Conservation (phyloP, 2,797 vertebrate genomes). For the Cryptoprocta ferox region DNA sequence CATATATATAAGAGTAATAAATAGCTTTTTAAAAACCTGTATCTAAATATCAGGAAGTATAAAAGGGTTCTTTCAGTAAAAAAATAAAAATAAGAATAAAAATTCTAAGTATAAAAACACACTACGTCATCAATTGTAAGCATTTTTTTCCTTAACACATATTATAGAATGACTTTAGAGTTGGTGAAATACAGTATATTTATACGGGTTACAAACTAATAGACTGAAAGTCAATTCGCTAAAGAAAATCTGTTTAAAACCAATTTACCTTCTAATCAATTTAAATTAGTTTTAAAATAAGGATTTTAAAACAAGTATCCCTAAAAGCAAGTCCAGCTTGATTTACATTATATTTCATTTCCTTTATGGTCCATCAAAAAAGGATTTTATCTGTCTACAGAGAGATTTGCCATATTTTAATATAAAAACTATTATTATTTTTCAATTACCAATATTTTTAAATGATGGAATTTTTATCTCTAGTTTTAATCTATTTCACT, state of each 20-base stretch:
- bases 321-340: not conserved
- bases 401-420: not conserved
- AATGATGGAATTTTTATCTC: not conserved
- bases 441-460: not conserved
- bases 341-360: not conserved
- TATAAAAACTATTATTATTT: not conserved
- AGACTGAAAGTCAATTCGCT: not conserved
- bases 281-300: conserved; percentile 6
- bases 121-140: not conserved
- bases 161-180: not conserved
- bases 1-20: not conserved
- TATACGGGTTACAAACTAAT: not conserved
- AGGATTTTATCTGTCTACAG: not conserved
- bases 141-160: not conserved
- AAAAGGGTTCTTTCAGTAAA: not conserved
- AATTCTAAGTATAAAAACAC: conserved; percentile 22
- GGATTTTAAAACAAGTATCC: not conserved
- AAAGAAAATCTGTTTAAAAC: not conserved
- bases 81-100: not conserved
- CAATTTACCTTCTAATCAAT: not conserved
- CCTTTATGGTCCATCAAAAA: conserved; percentile 10
- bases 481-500: not conserved
- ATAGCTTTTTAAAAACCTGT: not conserved
- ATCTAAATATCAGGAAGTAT: not conserved
- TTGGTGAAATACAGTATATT: not conserved